A percentile compares a stretch with the other conserved stretches of the same genome.
Conservation (phyloP, 92 coral and sea anemone genomes). For the Zoanthus sansibaricus region DNA sequence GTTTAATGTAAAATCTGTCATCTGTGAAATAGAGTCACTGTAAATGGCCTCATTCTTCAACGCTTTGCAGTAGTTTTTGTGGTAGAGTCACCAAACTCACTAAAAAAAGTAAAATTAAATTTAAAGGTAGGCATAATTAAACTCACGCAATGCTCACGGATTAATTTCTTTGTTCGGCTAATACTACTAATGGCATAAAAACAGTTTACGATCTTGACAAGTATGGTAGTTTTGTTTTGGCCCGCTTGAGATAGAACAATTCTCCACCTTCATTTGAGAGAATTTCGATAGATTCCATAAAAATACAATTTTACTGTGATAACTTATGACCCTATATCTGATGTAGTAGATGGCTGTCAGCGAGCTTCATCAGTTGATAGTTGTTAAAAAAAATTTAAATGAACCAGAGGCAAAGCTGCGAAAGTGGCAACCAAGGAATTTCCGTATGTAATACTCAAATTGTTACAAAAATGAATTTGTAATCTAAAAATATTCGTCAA, state of each 20-base stretch:
- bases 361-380: not conserved
- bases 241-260: not conserved
- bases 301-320: not conserved
- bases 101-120: too few relatives aligned
- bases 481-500: not conserved
- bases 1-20: too few relatives aligned
- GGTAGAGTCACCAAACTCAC: too few relatives aligned
- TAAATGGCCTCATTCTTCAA: too few relatives aligned
- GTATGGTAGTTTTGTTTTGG: not conserved
- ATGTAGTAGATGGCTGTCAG: not conserved
- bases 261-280: not conserved
- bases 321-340: not conserved
- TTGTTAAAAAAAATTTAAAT: constrained; percentile 1
- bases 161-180: not conserved
- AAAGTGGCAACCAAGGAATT: constrained; percentile 31
- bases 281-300: not conserved
- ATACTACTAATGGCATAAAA: not conserved
- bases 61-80: too few relatives aligned
- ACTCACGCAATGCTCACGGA: not conserved
- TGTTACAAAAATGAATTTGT: constrained; percentile 4
- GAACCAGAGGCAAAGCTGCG: not conserved
- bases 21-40: too few relatives aligned
- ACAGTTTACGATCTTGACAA: not conserved
- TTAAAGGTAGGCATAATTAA: too few relatives aligned
- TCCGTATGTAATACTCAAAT: constrained; percentile 26